Base-by-base conservation (phyloP, 2,797 vertebrate genomes). In the Peromyscus attwateri region DNA sequence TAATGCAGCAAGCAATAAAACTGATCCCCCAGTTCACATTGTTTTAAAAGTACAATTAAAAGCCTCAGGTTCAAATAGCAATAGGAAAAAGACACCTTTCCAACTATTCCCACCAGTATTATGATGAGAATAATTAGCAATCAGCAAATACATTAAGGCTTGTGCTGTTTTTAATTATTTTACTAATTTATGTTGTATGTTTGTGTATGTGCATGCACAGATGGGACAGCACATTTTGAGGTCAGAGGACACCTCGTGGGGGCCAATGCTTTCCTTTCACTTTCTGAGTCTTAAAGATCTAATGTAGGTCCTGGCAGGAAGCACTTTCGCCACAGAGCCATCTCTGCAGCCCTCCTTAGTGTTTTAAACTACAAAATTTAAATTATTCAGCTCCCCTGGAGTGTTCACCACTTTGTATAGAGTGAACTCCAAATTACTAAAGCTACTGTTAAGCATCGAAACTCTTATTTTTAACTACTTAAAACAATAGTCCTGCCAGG, bases 381-480 rank as follows among this genome's bases (percentile, higher is more conserved):
- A 76, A 82, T 82, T 89, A 84, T 29, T 75, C 29, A 75, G 21
- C 21, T 91, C n/a, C 88, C 29, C 14, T 34, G 7, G 23, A 3
- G 9, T 37, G 79, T 7, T 89, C 49, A 29, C 8, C 14, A 40
- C 8, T 73, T 57, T 73, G 21, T 57, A 29, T 9, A 87, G n/a
- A 37, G 40, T n/a, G 14, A 89, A 88, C 37, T 70, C 68, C 23
- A 92, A 21, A 73, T 79, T 76, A 70, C 34, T 77, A 92, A 81
- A 95, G 43, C n/a, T 71, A 73, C 11, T 89, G 76, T 76, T 82
- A 93, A 97, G 64, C 17, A 83, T 46, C 6, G n/a, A 95, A 95
- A 40, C 12, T 92, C 94, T 82, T 70, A 83, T 55, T 93, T 52
- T 87, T 66, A 83, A 87, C 62, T 71, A 85, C 40, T 92, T 94